Base-by-base conservation (phyloP, 2,797 vertebrate species). In the Brachymystax lenok region DNA sequence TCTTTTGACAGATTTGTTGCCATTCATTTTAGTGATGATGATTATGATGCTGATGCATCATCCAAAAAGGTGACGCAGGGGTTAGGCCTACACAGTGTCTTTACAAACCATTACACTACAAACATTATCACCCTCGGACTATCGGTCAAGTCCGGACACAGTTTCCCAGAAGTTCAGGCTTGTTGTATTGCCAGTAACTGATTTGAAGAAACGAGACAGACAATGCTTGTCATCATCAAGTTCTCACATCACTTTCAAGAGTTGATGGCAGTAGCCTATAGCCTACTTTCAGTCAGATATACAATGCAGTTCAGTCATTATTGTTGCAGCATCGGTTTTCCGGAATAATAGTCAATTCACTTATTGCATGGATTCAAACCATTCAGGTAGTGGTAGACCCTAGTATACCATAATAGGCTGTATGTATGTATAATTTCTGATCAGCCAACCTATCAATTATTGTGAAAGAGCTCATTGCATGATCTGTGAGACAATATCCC, bases 1-100 rank as follows among this genome's bases (percentile, higher is more conserved):
- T 35, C 46, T 3, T 72, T 67, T 71, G 1, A 52, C 30, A 1
- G 5, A 1, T 8, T 12, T 66, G 30, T 67, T 63, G 50, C 56
- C 75, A 79, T 67, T 59, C 78, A 66, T 79, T 51, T 72, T 71
- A 68, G 30, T 74, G 76, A 74, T 61, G 66, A 35, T 76, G 40
- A 10, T 10, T 46, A 46, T 73, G 77, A 46, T 52, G 51, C 33
- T 72, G 10, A 72, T 14, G 33, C 30, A 67, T 54, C 46, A n/a
- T 54, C 50, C 21, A 50, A 16, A 33, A 68, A 71, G 64, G 61
- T 68, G 33, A 83, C 40, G 79, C 81, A 69, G 74, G 74, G 76
- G 83, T 72, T 84, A 70, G 24, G 21, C 21, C n/a, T 8, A 24
- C 21, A 10, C 7, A 61, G 59, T 27, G 59, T 24, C 59, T 24